A percentile compares a stretch with the other conserved stretches of the same genome.
phyloP scores from a whole-genome alignment of 2,888 invertebrate species.

The Drosophila niveifrons region DNA sequence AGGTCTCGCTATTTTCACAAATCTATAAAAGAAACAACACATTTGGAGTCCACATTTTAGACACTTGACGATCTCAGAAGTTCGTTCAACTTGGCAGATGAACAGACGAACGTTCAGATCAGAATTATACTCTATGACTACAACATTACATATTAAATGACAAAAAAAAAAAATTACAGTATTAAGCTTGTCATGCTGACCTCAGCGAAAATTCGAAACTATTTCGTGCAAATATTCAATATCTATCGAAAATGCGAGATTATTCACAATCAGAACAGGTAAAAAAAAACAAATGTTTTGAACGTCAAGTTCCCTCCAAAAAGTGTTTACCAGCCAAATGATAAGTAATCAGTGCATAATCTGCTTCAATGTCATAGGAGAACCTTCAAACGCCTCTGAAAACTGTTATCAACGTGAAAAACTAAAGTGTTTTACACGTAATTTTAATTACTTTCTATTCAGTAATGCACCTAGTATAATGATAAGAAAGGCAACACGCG shows the following conservation, averaged over 20 bases:
- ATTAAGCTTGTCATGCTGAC: constrained; percentile 20
- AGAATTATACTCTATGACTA: not conserved
- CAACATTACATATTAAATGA: not conserved
- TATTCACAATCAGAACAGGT: constrained; percentile 5
- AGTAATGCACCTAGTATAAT: not conserved
- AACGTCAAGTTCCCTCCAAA: constrained; percentile 10
- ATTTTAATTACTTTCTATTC: constrained; percentile 3
- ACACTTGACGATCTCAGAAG: not conserved
- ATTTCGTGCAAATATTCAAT: constrained; percentile 1
- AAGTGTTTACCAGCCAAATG: not conserved
- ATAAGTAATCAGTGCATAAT: constrained; percentile 20
- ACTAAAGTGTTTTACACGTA: constrained; percentile 1
- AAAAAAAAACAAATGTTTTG: constrained; percentile 12
- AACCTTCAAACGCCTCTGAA: constrained; percentile 4
- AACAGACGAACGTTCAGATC: no score
- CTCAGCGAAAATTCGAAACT: not conserved
- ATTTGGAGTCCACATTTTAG: not conserved
- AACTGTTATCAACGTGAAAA: not conserved
- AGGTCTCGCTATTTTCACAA: constrained; percentile 14
- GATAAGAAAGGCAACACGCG: not conserved
- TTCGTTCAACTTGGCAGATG: not conserved
- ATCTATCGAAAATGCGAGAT: constrained; percentile 1
- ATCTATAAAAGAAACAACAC: not conserved
- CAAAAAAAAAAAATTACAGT: not conserved
- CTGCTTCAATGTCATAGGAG: constrained; percentile 11